A percentile compares a stretch with the other conserved stretches of the same genome.
Evolutionary conservation across 2,888 invertebrate genomes (phyloP).

Genomic region (Graphium colonna): DNA sequence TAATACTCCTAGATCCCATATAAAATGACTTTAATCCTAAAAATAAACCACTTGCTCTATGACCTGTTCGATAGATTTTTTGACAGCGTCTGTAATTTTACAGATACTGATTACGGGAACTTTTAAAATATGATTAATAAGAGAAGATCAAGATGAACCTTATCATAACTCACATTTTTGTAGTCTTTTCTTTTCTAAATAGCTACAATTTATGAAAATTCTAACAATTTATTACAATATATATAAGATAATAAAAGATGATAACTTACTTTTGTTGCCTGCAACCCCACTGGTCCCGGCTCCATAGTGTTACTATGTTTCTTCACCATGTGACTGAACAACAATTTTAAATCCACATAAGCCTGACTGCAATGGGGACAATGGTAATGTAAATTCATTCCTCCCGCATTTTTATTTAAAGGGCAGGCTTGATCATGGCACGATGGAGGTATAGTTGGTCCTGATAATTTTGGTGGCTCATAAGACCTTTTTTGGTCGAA

Average conservation of each 20-base stretch:
- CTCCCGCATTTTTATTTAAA: conserved; percentile 66
- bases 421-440: conserved; percentile 79
- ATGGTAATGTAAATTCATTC: conserved; percentile 72
- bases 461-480: conserved; percentile 55
- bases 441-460: conserved; percentile 77
- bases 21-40: too few relatives aligned
- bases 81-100: too few relatives aligned
- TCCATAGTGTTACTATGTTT: conserved; percentile 69
- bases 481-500: conserved; percentile 59
- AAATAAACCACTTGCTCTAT: too few relatives aligned
- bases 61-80: too few relatives aligned
- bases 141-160: too few relatives aligned
- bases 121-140: too few relatives aligned
- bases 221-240: background rate
- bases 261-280: conserved; percentile 69
- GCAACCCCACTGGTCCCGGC: conserved; percentile 62
- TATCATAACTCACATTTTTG: too few relatives aligned
- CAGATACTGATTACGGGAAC: too few relatives aligned
- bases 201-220: conserved; percentile 1
- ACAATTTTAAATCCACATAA: conserved; percentile 66
- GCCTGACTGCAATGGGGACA: conserved; percentile 73
- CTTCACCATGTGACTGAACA: conserved; percentile 74
- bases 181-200: too few relatives aligned
- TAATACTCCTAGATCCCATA: too few relatives aligned
- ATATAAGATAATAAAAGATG: too few relatives aligned